phyloP scores from a whole-genome alignment of 1,140 invertebrate genomes.

The Apocrypta bakeri region DNA sequence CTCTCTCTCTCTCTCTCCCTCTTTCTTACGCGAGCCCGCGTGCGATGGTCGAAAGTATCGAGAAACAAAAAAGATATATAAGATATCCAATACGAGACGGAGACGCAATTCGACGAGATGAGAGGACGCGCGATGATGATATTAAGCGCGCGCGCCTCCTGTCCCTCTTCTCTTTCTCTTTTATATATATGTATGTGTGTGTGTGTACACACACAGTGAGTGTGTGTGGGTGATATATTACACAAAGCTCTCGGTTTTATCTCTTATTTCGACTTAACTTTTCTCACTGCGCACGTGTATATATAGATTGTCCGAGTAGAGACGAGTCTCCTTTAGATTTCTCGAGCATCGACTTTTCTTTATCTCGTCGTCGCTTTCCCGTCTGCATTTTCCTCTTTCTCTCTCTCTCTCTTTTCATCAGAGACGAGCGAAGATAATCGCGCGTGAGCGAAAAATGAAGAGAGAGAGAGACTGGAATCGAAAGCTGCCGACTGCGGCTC shows the following conservation, averaged over 20 bases:
- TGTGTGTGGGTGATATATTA: too few relatives aligned
- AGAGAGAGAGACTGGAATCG: background rate
- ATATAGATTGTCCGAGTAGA: background rate
- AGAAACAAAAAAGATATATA: constrained; percentile 61
- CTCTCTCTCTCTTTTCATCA: constrained; percentile 13
- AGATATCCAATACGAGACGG: constrained; percentile 32
- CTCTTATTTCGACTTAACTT: background rate
- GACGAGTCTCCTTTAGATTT: background rate
- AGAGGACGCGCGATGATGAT: constrained; percentile 40
- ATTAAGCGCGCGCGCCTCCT: constrained; percentile 32
- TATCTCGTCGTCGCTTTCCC: constrained; percentile 5
- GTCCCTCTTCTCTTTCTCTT: constrained; percentile 22
- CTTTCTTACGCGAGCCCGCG: background rate
- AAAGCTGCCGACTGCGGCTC: background rate
- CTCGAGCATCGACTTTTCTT: background rate
- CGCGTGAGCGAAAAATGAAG: constrained; percentile 19
- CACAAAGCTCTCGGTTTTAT: background rate
- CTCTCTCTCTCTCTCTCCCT: background rate
- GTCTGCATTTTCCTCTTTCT: background rate
- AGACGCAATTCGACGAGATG: constrained; percentile 39
- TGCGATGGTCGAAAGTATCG: constrained; percentile 52
- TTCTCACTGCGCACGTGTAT: background rate
- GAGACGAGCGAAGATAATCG: background rate
- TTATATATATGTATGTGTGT: background rate
- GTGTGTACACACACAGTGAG: too few relatives aligned